phyloP scores from a whole-genome alignment of 2,797 vertebrate species.

The Miichthys miiuy region DNA sequence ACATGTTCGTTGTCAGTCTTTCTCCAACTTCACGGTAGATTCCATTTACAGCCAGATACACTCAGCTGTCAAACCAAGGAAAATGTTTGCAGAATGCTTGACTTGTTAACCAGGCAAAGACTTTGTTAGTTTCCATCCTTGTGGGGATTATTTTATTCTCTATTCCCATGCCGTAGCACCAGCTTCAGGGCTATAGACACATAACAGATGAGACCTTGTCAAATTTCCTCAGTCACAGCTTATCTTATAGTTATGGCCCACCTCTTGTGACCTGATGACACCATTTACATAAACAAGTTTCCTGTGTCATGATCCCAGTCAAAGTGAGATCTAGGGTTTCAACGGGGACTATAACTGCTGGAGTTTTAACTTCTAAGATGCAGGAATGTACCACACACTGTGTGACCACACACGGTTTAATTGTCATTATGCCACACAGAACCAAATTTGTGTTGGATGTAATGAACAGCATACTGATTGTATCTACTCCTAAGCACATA shows the following conservation, averaged over 20 bases:
- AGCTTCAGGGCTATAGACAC: slow-evolving; percentile 1
- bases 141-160: neutral
- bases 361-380: neutral
- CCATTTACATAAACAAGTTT: slow-evolving; percentile 13
- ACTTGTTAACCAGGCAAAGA: slow-evolving; percentile 36
- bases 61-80: slow-evolving; percentile 35
- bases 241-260: neutral
- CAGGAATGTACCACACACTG: neutral
- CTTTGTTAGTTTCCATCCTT: slow-evolving; percentile 20
- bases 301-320: neutral
- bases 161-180: neutral
- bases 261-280: slow-evolving; percentile 25
- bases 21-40: slow-evolving; percentile 2
- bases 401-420: neutral
- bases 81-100: slow-evolving; percentile 38
- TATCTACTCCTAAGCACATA: neutral
- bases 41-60: slow-evolving; percentile 29
- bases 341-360: no score
- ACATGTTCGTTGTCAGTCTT: slow-evolving; percentile 7
- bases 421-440: neutral
- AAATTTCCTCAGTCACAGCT: slow-evolving; percentile 20
- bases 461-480: neutral
- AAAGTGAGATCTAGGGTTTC: neutral
- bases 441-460: neutral
- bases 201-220: slow-evolving; percentile 25